Base-by-base conservation (phyloP, 2,113 vertebrate species). In the Corapipo altera region DNA sequence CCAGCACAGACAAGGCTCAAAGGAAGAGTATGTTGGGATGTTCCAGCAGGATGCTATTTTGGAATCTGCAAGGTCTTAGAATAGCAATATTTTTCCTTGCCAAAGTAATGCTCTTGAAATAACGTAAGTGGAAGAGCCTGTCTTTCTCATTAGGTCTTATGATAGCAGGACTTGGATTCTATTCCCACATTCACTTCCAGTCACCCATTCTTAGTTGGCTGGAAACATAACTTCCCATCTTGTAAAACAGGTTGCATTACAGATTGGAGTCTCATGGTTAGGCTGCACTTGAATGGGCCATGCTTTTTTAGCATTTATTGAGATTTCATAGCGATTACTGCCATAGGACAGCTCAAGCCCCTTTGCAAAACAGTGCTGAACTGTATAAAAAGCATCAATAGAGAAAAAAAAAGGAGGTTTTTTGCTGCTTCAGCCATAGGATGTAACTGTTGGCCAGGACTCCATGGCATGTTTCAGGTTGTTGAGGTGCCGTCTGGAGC, bases 71-170 rank as follows among this genome's bases (percentile, higher is more conserved):
- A 74, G 23, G 41, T 84, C 92, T 91, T 66, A 91, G 64, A 88
- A 96, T 83, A 88, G 85, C 72, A 95, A 6, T 69, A n/a, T 7
- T 79, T 79, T 83, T 81, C 77, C 85, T 90, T 94, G 82, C 51
- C 64, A 92, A 76, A 91, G 39, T 46, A 80, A 77, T 37, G 35
- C 9, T 94, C 59, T 84, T 90, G 79, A 95, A 95, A 95, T 83
- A 85, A 89, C 28, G 46, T 52, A 21, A 76, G 30, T 72, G 65
- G 33, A 87, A 93, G n/a, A 66, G 46, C 39, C 20, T 61, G 41
- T 82, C 55, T 76, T 91, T 88, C 85, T 83, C 57, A 83, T 90
- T 64, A 85, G 27, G 33, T 86, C 57, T 90, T 89, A 64, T 4
- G 33, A 85, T 54, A 69, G 41, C 41, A 92, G 30, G 48, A 58